Conservation (phyloP, 1,140 invertebrate genomes). For the Semibalanus balanoides region DNA sequence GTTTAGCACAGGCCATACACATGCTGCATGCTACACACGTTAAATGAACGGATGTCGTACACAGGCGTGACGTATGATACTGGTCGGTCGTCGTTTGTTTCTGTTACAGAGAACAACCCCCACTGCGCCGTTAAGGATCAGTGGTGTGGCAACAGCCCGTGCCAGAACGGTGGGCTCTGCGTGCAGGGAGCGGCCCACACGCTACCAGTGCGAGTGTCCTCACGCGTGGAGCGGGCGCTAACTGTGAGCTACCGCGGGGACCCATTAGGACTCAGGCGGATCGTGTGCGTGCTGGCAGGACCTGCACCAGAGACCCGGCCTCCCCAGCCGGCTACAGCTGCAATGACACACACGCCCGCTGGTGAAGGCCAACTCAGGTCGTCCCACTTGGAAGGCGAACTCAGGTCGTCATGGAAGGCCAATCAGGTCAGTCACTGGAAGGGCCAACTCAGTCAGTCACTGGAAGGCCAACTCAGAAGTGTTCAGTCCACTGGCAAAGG, state of each 20-base stretch:
- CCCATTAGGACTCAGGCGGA: constrained; percentile 50
- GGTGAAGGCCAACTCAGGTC: not conserved
- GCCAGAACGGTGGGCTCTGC: constrained; percentile 74
- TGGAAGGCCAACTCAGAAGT: no score
- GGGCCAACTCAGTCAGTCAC: no score
- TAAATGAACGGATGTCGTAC: no score
- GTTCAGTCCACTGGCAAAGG: no score
- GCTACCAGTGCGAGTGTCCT: constrained; percentile 61
- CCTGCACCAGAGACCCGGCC: not conserved
- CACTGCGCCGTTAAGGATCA: constrained; percentile 58
- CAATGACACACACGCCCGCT: not conserved
- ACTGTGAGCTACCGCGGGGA: constrained; percentile 67
- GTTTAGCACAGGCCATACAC: no score
- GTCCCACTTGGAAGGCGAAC: no score
- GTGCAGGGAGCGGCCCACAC: constrained; percentile 46
- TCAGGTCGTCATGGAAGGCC: no score
- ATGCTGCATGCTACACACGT: no score
- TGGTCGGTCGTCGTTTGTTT: no score
- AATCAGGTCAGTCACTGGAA: no score
- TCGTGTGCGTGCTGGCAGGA: not conserved
- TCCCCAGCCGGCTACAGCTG: not conserved
- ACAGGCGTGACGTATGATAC: no score
- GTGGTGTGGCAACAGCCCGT: constrained; percentile 59
- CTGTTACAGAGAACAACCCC: constrained; percentile 22
- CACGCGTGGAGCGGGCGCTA: constrained; percentile 59